Base-by-base conservation (phyloP, 2,888 invertebrate species). In the Hemicrepidius hirtus region DNA sequence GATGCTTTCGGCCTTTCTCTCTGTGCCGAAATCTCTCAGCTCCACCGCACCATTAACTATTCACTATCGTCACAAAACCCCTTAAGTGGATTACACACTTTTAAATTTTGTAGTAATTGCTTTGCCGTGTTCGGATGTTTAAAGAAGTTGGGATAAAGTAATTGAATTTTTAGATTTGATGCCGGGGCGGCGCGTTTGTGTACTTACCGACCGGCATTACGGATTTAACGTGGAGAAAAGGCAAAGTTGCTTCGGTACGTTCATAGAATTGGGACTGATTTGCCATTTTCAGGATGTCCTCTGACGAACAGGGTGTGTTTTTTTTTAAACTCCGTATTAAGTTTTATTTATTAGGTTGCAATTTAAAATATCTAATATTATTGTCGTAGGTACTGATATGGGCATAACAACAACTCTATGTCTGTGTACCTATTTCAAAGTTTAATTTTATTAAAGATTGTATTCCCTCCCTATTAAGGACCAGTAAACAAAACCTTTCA, bases 41-140 rank as follows among this genome's bases (percentile, higher is more conserved):
- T 65, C 46, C 68, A 49, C 69, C 69, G 66, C 73, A 62, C 81
- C 81, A 81, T 82, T 81, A 82, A 82, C 82, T 80, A 81, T 80
- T 80, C 80, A 77, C 75, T 66, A 78, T 78, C 53, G 68, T 71
- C 75, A 71, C 77, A 77, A 77, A 80, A 78, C 81, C 83, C 82
- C 83, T 79, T 83, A 83, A 84, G 84, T 83, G 83, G 84, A 81
- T 81, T 82, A 82, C 76, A 75, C 74, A 77, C 80, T 81, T 79
- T 81, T 81, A 81, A 84, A 84, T 82, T 81, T 82, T 82, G 78
- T 80, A 81, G 82, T 82, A 82, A 83, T 83, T 83, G 83, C 82
- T 82, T 83, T 80, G 75, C 78, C 78, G 77, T 81, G 80, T 80
- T 73, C 77, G 73, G 71, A 63, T 73, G 69, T 77, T 75, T 71